phyloP scores from a whole-genome alignment of 2,888 invertebrate species.

The Itoplectis maculator region DNA sequence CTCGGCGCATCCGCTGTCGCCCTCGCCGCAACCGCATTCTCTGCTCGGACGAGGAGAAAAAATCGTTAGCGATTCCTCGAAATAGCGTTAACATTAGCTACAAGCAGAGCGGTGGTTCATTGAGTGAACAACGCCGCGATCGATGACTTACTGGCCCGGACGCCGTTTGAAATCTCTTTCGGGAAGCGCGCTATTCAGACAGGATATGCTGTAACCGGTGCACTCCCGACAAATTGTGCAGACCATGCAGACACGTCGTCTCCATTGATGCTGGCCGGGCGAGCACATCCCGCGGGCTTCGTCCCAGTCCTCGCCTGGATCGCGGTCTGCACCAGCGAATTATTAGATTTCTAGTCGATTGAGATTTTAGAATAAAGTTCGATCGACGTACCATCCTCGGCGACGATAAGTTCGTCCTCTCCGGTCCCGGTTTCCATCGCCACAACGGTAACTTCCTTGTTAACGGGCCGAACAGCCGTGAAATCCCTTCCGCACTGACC shows the following conservation, averaged over 20 bases:
- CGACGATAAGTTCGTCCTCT: constrained; percentile 81
- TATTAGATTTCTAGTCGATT: not conserved
- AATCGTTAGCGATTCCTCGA: not conserved
- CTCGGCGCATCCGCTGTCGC: constrained; percentile 96
- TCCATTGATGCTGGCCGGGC: constrained; percentile 91
- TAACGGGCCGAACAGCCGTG: constrained; percentile 84
- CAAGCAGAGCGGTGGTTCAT: too few relatives aligned
- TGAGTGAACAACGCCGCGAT: too few relatives aligned
- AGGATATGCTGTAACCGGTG: constrained; percentile 95
- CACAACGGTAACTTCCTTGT: constrained; percentile 84
- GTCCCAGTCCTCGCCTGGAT: constrained; percentile 86
- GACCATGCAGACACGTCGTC: constrained; percentile 93
- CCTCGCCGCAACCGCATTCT: constrained; percentile 97
- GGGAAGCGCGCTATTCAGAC: constrained; percentile 91
- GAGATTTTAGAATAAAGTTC: not conserved
- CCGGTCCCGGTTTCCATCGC: constrained; percentile 87
- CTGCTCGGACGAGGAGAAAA: constrained; percentile 84
- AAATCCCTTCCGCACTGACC: constrained; percentile 98
- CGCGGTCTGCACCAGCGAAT: constrained; percentile 75
- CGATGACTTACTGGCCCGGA: constrained; percentile 90
- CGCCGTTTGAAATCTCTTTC: constrained; percentile 89
- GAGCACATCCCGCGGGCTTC: constrained; percentile 87
- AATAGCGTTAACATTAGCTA: not conserved
- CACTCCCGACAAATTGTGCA: constrained; percentile 97
- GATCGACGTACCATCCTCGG: constrained; percentile 79